These are phyloP conservation scores for Melanerpes formicivorus DNA, from an alignment of 2,113 vertebrate species.

Conservation along the genomic window DNA sequence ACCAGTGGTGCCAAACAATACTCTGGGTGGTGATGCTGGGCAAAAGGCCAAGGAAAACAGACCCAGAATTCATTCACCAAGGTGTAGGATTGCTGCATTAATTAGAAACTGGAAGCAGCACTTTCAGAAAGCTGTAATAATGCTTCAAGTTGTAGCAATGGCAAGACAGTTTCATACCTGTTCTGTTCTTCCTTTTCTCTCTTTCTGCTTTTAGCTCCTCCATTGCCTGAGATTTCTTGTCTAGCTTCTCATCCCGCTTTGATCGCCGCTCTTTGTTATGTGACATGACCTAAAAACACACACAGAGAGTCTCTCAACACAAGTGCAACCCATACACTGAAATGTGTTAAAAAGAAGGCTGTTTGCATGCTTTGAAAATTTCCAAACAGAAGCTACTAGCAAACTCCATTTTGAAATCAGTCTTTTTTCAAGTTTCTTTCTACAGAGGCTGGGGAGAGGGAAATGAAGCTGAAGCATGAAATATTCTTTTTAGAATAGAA, in stretches of 20 bases:
- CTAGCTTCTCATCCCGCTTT: constrained; percentile 95
- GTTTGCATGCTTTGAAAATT: background rate
- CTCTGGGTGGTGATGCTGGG: background rate
- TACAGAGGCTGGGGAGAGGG: background rate
- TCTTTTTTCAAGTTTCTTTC: background rate
- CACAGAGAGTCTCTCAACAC: background rate
- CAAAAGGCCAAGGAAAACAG: background rate
- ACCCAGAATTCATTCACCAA: background rate
- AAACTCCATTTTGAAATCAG: background rate
- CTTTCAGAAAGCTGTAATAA: background rate
- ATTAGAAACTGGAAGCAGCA: background rate
- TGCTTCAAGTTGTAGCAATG: background rate
- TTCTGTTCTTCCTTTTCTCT: constrained; percentile 98
- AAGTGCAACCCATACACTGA: background rate
- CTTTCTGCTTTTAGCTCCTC: constrained; percentile 96
- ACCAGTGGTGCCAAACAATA: background rate
- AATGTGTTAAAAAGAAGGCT: background rate
- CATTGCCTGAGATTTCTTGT: constrained; percentile 99
- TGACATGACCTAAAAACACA: constrained; percentile 87
- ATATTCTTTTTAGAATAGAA: background rate
- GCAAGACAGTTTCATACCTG: constrained; percentile 75
- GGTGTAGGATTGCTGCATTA: background rate
- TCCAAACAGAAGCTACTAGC: background rate
- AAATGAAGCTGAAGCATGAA: background rate
- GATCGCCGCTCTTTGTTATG: constrained; percentile 97